Percentiles rank a stretch among this genome's conserved stretches.
Evolutionary conservation across 2,888 invertebrate genomes (phyloP).

Genomic region (Leptura quadrifasciata): DNA sequence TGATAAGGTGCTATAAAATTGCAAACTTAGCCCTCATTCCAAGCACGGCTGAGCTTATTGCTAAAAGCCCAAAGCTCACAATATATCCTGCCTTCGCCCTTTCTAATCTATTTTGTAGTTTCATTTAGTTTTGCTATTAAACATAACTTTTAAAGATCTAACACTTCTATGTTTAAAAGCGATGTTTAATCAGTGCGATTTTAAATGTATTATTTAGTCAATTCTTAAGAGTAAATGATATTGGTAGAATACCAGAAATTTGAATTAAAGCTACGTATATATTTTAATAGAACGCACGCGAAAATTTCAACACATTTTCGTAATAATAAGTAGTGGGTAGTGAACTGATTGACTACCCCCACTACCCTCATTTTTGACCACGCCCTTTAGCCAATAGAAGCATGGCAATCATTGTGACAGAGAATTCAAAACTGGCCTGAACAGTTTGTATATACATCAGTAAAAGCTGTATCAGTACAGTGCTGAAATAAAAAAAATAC

Average conservation of each 20-base stretch:
- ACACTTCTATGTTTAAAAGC: constrained; percentile 21
- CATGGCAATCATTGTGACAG: too few species aligned
- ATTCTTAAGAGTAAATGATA: constrained; percentile 24
- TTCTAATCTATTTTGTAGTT: constrained; percentile 52
- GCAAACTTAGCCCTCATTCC: constrained; percentile 69
- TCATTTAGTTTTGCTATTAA: constrained; percentile 26
- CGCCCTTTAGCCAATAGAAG: too few species aligned
- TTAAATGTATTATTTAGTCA: neutral
- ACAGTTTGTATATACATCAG: too few species aligned
- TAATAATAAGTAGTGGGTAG: too few species aligned
- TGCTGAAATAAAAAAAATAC: too few species aligned
- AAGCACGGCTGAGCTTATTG: constrained; percentile 69
- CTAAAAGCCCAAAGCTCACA: constrained; percentile 68
- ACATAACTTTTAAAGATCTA: constrained; percentile 33
- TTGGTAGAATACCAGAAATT: constrained; percentile 10
- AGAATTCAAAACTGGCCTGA: too few species aligned
- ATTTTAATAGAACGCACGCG: neutral
- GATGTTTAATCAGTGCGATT: constrained; percentile 15
- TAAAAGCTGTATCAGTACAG: too few species aligned
- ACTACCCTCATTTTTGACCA: too few species aligned
- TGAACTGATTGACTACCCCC: too few species aligned
- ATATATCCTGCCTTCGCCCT: constrained; percentile 58
- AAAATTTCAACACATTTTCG: neutral
- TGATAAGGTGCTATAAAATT: constrained; percentile 66
- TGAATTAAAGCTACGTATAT: constrained; percentile 18